Base-by-base conservation (phyloP, 2,113 vertebrate species). In the Dromas ardeola region DNA sequence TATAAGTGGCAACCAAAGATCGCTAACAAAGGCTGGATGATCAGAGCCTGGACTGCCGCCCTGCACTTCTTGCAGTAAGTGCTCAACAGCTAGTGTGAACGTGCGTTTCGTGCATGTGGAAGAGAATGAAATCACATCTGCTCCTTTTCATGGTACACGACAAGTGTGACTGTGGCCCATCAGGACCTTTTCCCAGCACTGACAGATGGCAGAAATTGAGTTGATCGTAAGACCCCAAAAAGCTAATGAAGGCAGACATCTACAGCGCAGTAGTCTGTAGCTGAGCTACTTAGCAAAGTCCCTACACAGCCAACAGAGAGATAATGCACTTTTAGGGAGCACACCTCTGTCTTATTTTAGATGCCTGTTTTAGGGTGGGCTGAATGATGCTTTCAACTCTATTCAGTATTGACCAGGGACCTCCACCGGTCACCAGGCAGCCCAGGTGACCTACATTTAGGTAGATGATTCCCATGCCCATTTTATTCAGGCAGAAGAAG, bases 101-200 rank as follows among this genome's bases (percentile, higher is more conserved):
- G 5, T 49, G 65, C 0, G 0, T 49, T 85, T 74, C 74, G 15
- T 91, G 42, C 32, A 2, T 30, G 26, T 50, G 53, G 40, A 90
- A 85, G 65, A 88, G 50, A 91, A 81, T 81, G 65, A 95, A 95
- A 76, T 69, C 77, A 40, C 69, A 78, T 91, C 50, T 93, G 87
- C 59, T 73, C 27, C 69, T 90, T 87, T 76, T 79, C 14, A 12
- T 32, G 42, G 23, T n/a, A 65, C 40, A 30, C 0, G 0, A 49
- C 2, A 5, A 74, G 32, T 56, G 58, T 49, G 53, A 59, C 45
- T 80, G 52, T 71, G 87, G 50, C 61, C 56, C n/a, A 6, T 81
- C 29, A 79, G 43, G 45, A 42, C 38, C 65, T 66, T 91, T 79
- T 94, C 61, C 61, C 81, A 79, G 53, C 21, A 36, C 81, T 81